Conservation (phyloP, 2,888 invertebrate species). For the Oligia latruncula region DNA sequence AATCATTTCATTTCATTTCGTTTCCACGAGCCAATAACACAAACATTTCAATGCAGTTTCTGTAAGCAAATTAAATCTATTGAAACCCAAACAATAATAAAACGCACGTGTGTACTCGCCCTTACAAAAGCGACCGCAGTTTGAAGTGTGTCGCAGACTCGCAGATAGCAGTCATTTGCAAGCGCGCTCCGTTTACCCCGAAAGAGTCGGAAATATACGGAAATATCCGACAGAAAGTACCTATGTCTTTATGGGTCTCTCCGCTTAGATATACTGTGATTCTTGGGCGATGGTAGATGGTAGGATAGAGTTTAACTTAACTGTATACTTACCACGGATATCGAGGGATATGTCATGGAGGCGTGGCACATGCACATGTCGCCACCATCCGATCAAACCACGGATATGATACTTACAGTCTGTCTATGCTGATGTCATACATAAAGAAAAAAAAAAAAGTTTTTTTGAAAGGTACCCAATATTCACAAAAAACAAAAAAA, state of each 20-base stretch:
- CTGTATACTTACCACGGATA: too few species aligned
- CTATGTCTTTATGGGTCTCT: not conserved
- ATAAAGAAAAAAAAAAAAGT: too few species aligned
- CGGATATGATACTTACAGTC: too few species aligned
- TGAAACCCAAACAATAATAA: slow-evolving; percentile 9
- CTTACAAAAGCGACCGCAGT: not conserved
- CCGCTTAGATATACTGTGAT: not conserved
- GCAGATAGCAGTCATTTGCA: slow-evolving; percentile 31
- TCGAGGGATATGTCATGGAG: too few species aligned
- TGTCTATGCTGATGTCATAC: too few species aligned
- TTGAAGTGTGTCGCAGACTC: slow-evolving; percentile 8
- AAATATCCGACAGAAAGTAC: not conserved
- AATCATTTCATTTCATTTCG: too few species aligned
- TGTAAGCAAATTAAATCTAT: not conserved
- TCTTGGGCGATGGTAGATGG: not conserved
- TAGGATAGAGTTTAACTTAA: not conserved
- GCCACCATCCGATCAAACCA: too few species aligned
- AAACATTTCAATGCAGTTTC: not conserved
- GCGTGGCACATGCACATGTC: too few species aligned
- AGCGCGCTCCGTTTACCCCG: slow-evolving; percentile 13
- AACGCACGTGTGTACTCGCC: slow-evolving; percentile 18
- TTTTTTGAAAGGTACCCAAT: not conserved
- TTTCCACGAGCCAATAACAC: not conserved
- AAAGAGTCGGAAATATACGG: slow-evolving; percentile 21
- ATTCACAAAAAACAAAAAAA: not conserved